Percentiles rank a stretch among this genome's conserved stretches.
phyloP scores from a whole-genome alignment of 37 sponge, comb jelly and placozoan genomes.

The Aplysina aerophoba region DNA sequence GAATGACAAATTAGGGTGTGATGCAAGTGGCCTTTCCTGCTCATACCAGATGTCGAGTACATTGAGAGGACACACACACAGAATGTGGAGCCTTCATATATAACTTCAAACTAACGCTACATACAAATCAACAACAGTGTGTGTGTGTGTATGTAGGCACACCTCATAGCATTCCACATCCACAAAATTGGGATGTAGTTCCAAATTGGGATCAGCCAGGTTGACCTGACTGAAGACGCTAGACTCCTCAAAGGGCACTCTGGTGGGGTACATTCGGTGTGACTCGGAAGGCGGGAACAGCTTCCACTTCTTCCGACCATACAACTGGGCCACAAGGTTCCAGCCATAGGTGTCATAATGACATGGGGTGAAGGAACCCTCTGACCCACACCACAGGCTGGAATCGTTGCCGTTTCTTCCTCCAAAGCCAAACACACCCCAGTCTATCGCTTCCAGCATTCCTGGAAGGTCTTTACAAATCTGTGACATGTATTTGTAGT shows the following conservation, averaged over 20 bases:
- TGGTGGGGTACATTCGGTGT: conserved; percentile 75
- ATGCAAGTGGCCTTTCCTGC: too few species aligned
- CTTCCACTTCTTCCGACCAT: conserved; percentile 84
- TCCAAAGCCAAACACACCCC: conserved; percentile 84
- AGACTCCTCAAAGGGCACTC: conserved; percentile 95
- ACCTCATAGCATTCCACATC: conserved; percentile 64
- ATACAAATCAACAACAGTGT: too few species aligned
- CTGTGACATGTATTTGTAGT: conserved; percentile 87
- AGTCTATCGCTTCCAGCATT: conserved; percentile 55
- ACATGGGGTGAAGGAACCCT: conserved; percentile 92
- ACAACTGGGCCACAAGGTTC: conserved; percentile 92
- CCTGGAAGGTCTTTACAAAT: conserved; percentile 52
- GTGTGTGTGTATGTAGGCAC: too few species aligned
- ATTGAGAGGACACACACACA: too few species aligned
- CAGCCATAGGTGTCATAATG: conserved; percentile 96
- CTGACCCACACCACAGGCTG: conserved; percentile 89
- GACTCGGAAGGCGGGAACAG: conserved; percentile 74
- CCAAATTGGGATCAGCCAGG: conserved; percentile 61
- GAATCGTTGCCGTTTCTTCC: conserved; percentile 62
- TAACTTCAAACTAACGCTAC: too few species aligned
- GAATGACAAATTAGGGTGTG: too few species aligned
- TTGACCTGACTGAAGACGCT: conserved; percentile 91
- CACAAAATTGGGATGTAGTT: conserved; percentile 49
- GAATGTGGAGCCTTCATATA: too few species aligned
- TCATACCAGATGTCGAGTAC: too few species aligned